A percentile compares a stretch with the other conserved stretches of the same genome.
Evolutionary conservation across 2,113 vertebrate genomes (phyloP).

Genomic region (human): GRCh38 chr1:195189501-195190000

Average conservation of each 20-base stretch:
- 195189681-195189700: neutral
- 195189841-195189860: neutral
- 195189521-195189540: neutral
- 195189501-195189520: neutral
- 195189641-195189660: too few species aligned
- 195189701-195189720: neutral
- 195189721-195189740: neutral
- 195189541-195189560: neutral
- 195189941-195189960: too few species aligned
- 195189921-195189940: neutral
- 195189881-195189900: neutral
- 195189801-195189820: neutral
- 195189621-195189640: too few species aligned
- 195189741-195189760: neutral
- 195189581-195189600: neutral
- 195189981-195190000: neutral
- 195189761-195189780: neutral
- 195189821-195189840: neutral
- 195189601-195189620: too few species aligned
- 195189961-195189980: neutral
- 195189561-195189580: neutral
- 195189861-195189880: neutral
- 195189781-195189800: neutral
- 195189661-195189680: neutral
- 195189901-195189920: neutral